Conservation (phyloP, 2,888 invertebrate genomes). For the Ischnus inquisitorius region DNA sequence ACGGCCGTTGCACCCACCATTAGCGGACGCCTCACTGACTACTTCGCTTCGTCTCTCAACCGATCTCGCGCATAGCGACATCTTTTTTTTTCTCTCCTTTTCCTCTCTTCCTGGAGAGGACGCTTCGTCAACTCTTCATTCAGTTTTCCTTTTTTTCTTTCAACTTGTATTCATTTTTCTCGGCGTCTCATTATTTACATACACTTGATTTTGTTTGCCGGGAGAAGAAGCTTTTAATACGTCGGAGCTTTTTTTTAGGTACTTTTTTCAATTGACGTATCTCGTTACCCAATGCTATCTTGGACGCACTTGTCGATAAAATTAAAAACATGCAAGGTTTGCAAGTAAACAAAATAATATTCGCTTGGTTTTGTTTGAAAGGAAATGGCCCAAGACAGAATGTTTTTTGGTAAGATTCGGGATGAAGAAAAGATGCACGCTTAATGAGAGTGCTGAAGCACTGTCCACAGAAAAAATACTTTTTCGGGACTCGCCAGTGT, state of each 20-base stretch:
- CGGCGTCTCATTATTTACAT: constrained; percentile 81
- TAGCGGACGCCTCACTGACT: constrained; percentile 74
- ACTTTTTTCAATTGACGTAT: background rate
- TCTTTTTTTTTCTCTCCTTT: constrained; percentile 2
- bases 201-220: constrained; percentile 78
- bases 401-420: constrained; percentile 15
- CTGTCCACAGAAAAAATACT: background rate
- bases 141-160: constrained; percentile 26
- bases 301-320: no score
- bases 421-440: background rate
- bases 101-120: constrained; percentile 1
- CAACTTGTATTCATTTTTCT: constrained; percentile 78
- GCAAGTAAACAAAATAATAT: background rate
- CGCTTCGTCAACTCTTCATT: constrained; percentile 57
- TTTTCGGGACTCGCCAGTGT: constrained; percentile 18
- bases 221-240: constrained; percentile 8
- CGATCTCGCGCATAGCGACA: constrained; percentile 18
- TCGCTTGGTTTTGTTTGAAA: background rate
- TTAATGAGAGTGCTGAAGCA: constrained; percentile 33
- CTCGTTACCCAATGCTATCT: no score
- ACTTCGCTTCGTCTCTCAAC: constrained; percentile 40
- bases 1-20: constrained; percentile 83
- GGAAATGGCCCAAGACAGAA: background rate
- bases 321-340: no score
- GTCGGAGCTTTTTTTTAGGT: background rate